Base-by-base conservation (phyloP, 2,888 invertebrate genomes). In the Caenorhabditis sulstoni region DNA sequence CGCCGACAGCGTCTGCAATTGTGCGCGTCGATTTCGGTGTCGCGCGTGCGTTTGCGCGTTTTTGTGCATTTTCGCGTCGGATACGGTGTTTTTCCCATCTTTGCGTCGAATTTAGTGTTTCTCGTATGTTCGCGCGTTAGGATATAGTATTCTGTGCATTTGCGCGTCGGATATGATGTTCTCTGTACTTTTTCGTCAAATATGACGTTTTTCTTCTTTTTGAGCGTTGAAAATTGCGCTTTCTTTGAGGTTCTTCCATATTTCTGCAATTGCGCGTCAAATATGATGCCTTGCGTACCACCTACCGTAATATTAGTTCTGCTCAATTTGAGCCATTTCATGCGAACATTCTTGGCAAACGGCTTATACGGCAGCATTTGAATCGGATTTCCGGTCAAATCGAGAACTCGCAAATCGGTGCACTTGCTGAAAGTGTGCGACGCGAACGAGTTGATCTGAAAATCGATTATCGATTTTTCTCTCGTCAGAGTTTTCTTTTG, bases 311-410 rank as follows among this genome's bases (percentile, higher is more conserved):
- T 82, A 22, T 70, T 64, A 8, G 86, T 85, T 52, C 81, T 59
- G n/a, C 79, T 81, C 65, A 87, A 68, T 50, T 82, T 84, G 20
- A 88, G 55, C 81, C 83, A 84, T 71, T 87, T 88, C 59, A 88
- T 37, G 9, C 80, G 61, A 0, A 53, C 35, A 35, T 85, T 86
- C 39, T 77, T 74, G 0, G 76, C 61, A 45, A 88, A 88, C 18
- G 85, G 86, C 22, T 81, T 79, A 35, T 79, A 79, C 5, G 88
- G 88, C 8, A 88, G 62, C 44, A 66, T 71, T 39, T 52, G 65
- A 0, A 87, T 50, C 0, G 86, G 85, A 68, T 88, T 88, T 8
- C 78, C 58, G 37, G 81, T 82, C n/a, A 88, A 53, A 62, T 85
- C 86, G 3, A 88, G 71, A 4, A 87, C 81, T 20, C 85, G 75